Evolutionary conservation across 2,113 vertebrate genomes (phyloP), one percentile per base, ranked within the genome.

Genomic region (Cynoglossus semilaevis): DNA sequence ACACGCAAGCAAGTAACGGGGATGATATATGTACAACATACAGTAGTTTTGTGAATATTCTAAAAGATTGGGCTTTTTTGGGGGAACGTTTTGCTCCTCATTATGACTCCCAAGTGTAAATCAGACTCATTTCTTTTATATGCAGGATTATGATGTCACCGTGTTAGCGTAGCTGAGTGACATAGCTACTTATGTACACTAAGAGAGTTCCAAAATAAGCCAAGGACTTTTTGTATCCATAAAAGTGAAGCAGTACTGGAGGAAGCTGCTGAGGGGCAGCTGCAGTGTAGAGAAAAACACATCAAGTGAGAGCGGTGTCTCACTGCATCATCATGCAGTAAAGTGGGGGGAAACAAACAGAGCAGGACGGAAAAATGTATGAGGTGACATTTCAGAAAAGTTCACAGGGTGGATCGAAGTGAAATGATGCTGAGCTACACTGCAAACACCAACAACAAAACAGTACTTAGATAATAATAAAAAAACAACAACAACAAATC

Each of bases 311-410:
- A 58, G 37, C n/a, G 49, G 36, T 22, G 59, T 56, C 70, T 74
- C 17, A 51, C 69, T 79, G 72, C 82, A 72, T 73, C 70, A 64
- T 45, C 72, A 73, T 74, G 82, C 63, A 77, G 76, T 74, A 74
- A 52, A 63, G 50, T 58, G 61, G 51, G 49, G 70, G 63, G 63
- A 54, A 63, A 53, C 35, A 51, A 70, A 76, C 59, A 37, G 55
- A 60, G 38, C 15, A 7, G 58, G 29, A 47, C 38, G 22, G 29
- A 58, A 55, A 78, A 72, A 88, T 81, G 74, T 83, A 83, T 74
- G 74, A 65, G 58, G 48, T 75, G 79, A 80, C 83, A 77, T 87
- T 86, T 81, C 66, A 59, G 56, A 61, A 82, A 85, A 60, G 65
- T 81, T 82, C 71, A 74, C 55, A 58, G 53, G 42, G 51, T 5